These are phyloP conservation scores for Smittia sp. DNA, from an alignment of 2,888 invertebrate genomes.

Conservation along the genomic window DNA sequence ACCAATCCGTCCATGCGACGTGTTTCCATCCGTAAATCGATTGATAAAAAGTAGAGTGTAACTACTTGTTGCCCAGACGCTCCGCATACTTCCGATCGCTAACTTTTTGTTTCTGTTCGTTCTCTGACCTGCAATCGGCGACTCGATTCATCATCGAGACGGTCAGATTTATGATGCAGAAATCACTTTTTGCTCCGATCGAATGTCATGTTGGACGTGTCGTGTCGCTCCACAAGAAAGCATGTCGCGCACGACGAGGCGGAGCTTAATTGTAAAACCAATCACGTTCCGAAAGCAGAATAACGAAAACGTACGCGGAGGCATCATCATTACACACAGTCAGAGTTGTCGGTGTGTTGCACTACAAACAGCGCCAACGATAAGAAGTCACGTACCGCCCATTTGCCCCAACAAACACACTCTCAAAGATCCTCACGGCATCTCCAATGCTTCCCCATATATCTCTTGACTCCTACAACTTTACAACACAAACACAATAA, in stretches of 20 bases:
- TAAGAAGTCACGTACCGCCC: slow-evolving; percentile 41
- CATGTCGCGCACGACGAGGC: slow-evolving; percentile 42
- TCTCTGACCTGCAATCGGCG: slow-evolving; percentile 27
- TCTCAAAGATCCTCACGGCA: too few relatives aligned
- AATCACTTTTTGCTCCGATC: not conserved
- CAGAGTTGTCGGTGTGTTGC: slow-evolving; percentile 10
- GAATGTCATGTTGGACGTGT: slow-evolving; percentile 27
- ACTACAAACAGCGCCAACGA: slow-evolving; percentile 16
- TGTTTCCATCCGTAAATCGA: slow-evolving; percentile 41
- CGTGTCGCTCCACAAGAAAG: slow-evolving; percentile 26
- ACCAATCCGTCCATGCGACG: slow-evolving; percentile 43
- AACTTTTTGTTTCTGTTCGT: not conserved
- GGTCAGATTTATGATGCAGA: slow-evolving; percentile 22
- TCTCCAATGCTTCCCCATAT: not conserved
- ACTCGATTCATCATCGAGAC: slow-evolving; percentile 27
- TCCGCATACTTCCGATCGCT: not conserved
- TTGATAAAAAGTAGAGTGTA: slow-evolving; percentile 25
- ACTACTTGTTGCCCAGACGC: slow-evolving; percentile 10
- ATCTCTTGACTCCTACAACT: not conserved
- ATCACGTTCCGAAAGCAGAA: slow-evolving; percentile 42
- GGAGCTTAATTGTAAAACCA: slow-evolving; percentile 45
- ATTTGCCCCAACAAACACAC: slow-evolving; percentile 15
- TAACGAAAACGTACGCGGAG: slow-evolving; percentile 42
- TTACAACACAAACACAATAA: not conserved
- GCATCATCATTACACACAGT: not conserved